These are phyloP conservation scores for Drosophila littoralis DNA, from an alignment of 1,140 invertebrate species.

Conservation along the genomic window DNA sequence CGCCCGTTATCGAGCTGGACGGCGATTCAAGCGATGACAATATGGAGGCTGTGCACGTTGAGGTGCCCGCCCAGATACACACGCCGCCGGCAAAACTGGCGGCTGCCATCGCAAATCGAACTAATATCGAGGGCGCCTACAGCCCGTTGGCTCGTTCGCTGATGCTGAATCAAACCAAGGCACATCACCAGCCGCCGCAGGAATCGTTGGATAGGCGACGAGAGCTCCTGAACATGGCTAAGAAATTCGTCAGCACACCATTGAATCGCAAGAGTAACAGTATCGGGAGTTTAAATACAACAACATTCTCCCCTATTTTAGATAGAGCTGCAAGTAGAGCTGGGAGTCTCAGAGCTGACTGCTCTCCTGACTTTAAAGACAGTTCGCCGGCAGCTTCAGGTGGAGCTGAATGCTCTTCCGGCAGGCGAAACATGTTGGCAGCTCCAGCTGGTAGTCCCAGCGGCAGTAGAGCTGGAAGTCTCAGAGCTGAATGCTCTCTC, in stretches of 20 bases:
- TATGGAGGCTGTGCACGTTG: neutral
- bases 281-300: neutral
- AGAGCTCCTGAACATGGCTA: slow-evolving; percentile 57
- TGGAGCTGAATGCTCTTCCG: neutral
- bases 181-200: slow-evolving; percentile 1
- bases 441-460: neutral
- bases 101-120: neutral
- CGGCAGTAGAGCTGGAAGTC: too few relatives aligned
- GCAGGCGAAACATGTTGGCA: neutral
- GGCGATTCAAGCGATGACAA: slow-evolving; percentile 11
- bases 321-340: too few relatives aligned
- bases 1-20: slow-evolving; percentile 53
- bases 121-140: slow-evolving; percentile 48
- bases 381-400: too few relatives aligned
- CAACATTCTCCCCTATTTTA: slow-evolving; percentile 34
- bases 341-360: too few relatives aligned
- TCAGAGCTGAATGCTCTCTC: too few relatives aligned
- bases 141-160: slow-evolving; percentile 68
- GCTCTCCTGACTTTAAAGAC: too few relatives aligned
- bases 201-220: slow-evolving; percentile 29
- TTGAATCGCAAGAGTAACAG: slow-evolving; percentile 32
- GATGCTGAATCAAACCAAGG: slow-evolving; percentile 60
- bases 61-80: slow-evolving; percentile 34
- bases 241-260: slow-evolving; percentile 69
- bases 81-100: neutral